Conservation (phyloP, 2,113 vertebrate species). For the Pleuronectes platessa region DNA sequence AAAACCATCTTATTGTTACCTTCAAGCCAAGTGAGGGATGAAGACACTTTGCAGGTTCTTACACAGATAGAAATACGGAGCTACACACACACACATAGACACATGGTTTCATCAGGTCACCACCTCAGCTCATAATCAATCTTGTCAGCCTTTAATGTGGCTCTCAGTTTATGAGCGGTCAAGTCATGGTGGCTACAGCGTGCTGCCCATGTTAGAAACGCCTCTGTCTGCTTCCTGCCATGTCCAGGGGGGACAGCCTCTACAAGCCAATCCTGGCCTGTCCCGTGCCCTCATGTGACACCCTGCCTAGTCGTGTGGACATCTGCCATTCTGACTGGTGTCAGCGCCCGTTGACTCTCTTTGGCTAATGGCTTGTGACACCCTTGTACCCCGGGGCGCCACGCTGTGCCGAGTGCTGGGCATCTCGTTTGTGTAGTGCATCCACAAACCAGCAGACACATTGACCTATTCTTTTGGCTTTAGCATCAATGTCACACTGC, state of each 20-base stretch:
- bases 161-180: conserved; percentile 45
- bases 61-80: neutral
- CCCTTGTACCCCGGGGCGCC: conserved; percentile 56
- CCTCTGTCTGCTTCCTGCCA: conserved; percentile 72
- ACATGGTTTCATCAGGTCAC: conserved; percentile 22
- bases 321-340: conserved; percentile 84
- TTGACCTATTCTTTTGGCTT: conserved; percentile 84
- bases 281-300: conserved; percentile 71
- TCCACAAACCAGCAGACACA: conserved; percentile 79
- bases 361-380: conserved; percentile 77
- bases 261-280: conserved; percentile 57
- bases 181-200: conserved; percentile 36
- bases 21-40: neutral
- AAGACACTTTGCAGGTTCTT: conserved; percentile 2
- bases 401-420: conserved; percentile 58
- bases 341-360: conserved; percentile 68
- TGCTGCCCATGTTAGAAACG: conserved; percentile 59
- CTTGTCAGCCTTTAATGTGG: conserved; percentile 58
- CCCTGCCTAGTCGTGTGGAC: conserved; percentile 79
- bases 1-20: neutral
- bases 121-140: conserved; percentile 52
- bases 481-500: conserved; percentile 79
- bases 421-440: conserved; percentile 71
- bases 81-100: neutral
- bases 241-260: conserved; percentile 68